Evolutionary conservation across 2,888 invertebrate genomes (phyloP), one percentile per base, ranked within the genome.

Genomic region (Atrina japonica): DNA sequence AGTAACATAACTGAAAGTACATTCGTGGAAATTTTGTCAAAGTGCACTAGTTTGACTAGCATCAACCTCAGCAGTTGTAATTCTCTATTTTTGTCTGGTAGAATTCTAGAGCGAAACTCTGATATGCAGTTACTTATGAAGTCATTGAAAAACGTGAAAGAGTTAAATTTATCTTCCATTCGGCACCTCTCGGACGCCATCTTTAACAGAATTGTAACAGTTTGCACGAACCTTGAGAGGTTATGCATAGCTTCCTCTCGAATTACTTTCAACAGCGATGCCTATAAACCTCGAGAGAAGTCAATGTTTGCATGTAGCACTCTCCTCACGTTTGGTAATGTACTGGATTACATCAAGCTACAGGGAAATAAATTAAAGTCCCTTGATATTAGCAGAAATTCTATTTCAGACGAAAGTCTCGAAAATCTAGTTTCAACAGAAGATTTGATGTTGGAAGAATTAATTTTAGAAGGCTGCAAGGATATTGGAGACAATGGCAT

Each of bases 111-210:
- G 82, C 92, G 93, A 35, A 91, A 93, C 58, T 91, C 92, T 14
- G 93, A 94, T 50, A 61, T 82, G 2, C 73, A 76, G 45, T 41
- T 61, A 9, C 50, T 88, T 25, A 73, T 76, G 49, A 25, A 61
- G 5, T 69, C 70, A 1, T 74, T 89, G 45, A 58, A 66, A 68
- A 92, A 92, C 73, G 90, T 95, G 14, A 92, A 91, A 73, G 91
- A 91, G 63, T 90, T 95, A 27, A 94, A 93, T 66, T 88, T 95
- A 66, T 92, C 93, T 23, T 93, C 93, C 45, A 94, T 95, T 85
- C 93, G 94, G 76, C 95, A 95, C 88, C 91, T 95, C 43, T 94
- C 95, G 1, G 95, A 95, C 92, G 93, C 94, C n/a, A 91, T 94
- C 14, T 93, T 95, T 61, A 92, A 93, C 82, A 92, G 95, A 82